Evolutionary conservation across 2,888 invertebrate species (phyloP).

Genomic region (Hanleya hanleyi): DNA sequence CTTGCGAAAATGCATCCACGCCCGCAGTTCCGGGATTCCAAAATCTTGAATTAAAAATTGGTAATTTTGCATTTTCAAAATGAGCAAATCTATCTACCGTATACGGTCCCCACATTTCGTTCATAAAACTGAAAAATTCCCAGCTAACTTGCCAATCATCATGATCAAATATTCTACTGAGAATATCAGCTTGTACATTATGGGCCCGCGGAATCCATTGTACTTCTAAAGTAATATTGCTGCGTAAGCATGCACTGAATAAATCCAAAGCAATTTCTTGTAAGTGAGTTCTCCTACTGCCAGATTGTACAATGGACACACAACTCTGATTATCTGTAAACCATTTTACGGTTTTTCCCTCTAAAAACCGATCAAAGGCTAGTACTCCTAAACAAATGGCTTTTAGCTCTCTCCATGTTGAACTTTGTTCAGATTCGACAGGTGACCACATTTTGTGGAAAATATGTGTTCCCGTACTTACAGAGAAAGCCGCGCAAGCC

Average conservation of each 20-base stretch:
- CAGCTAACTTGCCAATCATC: constrained; percentile 19
- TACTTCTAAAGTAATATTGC: neutral
- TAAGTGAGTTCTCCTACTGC: constrained; percentile 6
- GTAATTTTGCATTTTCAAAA: constrained; percentile 13
- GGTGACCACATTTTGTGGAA: constrained; percentile 12
- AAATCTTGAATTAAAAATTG: constrained; percentile 9
- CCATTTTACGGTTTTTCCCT: neutral
- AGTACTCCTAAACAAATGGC: constrained; percentile 6
- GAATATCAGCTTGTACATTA: constrained; percentile 2
- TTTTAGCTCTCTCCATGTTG: constrained; percentile 15
- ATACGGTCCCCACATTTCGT: no score
- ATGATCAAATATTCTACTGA: constrained; percentile 5
- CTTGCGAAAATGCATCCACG: constrained; percentile 16
- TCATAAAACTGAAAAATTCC: no score
- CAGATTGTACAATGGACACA: constrained; percentile 2
- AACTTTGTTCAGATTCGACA: neutral
- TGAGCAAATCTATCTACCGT: constrained; percentile 15
- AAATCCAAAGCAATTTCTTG: constrained; percentile 5
- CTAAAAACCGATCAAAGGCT: neutral
- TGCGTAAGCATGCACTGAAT: neutral
- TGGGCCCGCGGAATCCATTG: constrained; percentile 14
- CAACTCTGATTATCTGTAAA: constrained; percentile 14
- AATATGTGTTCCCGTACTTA: neutral
- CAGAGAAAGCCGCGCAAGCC: neutral
- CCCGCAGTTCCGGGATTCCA: constrained; percentile 4